Evolutionary conservation across 2,113 vertebrate genomes (phyloP).

Genomic region (Pseudorhombus dupliciocellatus): DNA sequence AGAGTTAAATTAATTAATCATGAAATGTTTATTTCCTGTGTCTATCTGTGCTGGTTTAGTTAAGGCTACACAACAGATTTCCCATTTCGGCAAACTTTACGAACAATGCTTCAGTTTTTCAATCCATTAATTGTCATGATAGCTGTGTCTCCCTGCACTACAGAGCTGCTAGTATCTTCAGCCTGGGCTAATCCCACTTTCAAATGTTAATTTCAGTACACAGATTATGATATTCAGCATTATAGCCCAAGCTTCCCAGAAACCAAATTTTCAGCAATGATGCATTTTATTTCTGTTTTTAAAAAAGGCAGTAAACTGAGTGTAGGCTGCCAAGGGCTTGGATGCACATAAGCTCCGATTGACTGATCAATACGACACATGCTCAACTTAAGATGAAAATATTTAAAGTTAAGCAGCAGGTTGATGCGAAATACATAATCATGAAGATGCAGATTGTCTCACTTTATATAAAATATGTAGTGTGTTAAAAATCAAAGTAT

Average conservation of each 20-base stretch:
- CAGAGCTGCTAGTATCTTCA: not conserved
- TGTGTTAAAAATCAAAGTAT: not conserved
- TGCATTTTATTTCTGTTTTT: not conserved
- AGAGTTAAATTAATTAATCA: conserved; percentile 67
- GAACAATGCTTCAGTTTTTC: not conserved
- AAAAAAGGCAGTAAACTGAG: no score
- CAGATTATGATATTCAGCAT: not conserved
- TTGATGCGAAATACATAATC: no score
- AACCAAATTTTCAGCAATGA: not conserved
- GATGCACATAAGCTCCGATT: no score
- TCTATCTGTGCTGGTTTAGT: conserved; percentile 57
- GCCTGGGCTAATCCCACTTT: not conserved
- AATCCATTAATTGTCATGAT: not conserved
- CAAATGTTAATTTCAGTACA: not conserved
- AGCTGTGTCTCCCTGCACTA: conserved; percentile 1
- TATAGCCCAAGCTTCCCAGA: not conserved
- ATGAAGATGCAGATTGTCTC: not conserved
- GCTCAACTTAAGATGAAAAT: no score
- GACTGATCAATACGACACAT: no score
- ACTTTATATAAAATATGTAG: not conserved
- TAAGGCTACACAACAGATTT: conserved; percentile 45
- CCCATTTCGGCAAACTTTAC: conserved; percentile 19
- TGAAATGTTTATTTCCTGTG: conserved; percentile 56
- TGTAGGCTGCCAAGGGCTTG: no score
- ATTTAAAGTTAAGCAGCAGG: no score